phyloP scores from a whole-genome alignment of 2,888 invertebrate genomes.

The Auanema sp. region DNA sequence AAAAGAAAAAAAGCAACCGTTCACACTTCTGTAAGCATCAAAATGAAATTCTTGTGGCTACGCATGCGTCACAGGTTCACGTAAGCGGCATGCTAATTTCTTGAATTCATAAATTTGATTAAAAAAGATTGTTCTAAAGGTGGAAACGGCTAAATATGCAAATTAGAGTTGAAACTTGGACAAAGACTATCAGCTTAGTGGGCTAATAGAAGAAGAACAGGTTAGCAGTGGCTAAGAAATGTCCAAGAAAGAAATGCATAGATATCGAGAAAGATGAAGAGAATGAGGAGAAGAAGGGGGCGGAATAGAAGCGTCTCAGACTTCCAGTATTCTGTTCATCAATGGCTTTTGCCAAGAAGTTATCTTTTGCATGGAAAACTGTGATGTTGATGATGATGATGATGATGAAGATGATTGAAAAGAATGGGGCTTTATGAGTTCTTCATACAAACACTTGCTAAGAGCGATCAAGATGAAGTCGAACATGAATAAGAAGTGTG shows the following conservation, averaged over 20 bases:
- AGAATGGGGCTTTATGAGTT: too few relatives aligned
- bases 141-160: background rate
- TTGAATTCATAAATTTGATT: background rate
- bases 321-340: too few relatives aligned
- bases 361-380: too few relatives aligned
- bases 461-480: too few relatives aligned
- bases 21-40: background rate
- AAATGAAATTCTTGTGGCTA: background rate
- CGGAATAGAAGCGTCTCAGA: too few relatives aligned
- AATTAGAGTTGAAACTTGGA: background rate
- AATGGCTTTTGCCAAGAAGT: too few relatives aligned
- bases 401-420: too few relatives aligned
- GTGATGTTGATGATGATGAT: too few relatives aligned
- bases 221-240: background rate
- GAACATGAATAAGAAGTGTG: too few relatives aligned
- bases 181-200: background rate
- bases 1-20: background rate
- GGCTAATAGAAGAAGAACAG: background rate
- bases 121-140: constrained; percentile 1
- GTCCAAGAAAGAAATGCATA: background rate
- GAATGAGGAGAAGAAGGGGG: too few relatives aligned
- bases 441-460: too few relatives aligned
- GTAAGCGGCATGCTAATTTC: background rate
- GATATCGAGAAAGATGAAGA: background rate
- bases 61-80: background rate